Percentiles rank a stretch among this genome's conserved stretches.
phyloP scores from a whole-genome alignment of 2,113 vertebrate genomes.

The Hemichromis elongatus region DNA sequence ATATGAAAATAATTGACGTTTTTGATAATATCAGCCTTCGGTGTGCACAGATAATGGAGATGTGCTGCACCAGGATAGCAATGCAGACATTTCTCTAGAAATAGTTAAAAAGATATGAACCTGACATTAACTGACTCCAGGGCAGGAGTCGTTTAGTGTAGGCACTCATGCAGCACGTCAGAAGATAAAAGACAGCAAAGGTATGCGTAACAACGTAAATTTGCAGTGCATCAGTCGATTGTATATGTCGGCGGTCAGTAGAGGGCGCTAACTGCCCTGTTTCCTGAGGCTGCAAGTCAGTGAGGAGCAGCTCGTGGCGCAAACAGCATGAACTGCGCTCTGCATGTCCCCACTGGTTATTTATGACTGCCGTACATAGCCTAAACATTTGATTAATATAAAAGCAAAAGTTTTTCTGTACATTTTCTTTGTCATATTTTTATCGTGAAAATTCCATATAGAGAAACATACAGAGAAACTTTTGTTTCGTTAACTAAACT shows the following conservation, averaged over 20 bases:
- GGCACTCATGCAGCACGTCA: not conserved
- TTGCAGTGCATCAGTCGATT: not conserved
- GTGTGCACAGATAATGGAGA: not conserved
- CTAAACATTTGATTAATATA: not conserved
- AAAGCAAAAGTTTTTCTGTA: not conserved
- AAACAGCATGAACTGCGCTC: not conserved
- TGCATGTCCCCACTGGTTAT: not conserved
- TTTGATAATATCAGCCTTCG: no score
- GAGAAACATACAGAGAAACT: not conserved
- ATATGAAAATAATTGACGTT: not conserved
- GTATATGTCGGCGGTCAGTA: not conserved
- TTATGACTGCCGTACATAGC: not conserved
- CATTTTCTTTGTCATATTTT: not conserved
- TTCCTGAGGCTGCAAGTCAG: not conserved
- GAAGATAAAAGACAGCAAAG: not conserved
- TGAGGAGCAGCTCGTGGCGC: not conserved
- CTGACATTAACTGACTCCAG: not conserved
- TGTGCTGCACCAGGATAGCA: not conserved
- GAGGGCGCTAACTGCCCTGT: conserved; percentile 39
- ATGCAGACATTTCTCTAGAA: not conserved
- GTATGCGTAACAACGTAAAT: not conserved
- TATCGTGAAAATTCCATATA: fast-evolving
- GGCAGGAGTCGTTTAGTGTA: not conserved
- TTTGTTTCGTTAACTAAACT: not conserved
- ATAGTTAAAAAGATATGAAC: not conserved